Base-by-base conservation (phyloP, 2,113 vertebrate genomes). In the Chaenocephalus aceratus region DNA sequence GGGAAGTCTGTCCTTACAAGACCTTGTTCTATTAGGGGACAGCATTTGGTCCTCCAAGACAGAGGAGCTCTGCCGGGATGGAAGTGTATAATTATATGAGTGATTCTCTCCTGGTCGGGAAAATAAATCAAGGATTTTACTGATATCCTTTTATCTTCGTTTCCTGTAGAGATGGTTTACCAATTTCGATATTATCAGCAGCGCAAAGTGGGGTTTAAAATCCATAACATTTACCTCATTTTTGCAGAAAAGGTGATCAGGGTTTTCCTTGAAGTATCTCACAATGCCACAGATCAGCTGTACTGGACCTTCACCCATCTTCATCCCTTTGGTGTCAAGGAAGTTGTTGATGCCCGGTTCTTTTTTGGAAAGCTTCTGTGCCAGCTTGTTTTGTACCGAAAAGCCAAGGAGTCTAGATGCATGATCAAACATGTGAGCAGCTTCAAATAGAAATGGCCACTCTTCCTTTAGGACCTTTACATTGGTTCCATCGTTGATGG, bases 391-490 rank as follows among this genome's bases (percentile, higher is more conserved):
- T 72, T 73, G 54, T 10, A 79, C 70, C 7, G 54, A 56, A n/a
- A 79, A 71, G 48, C 80, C 67, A 49, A 72, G 23, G 23, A 72
- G 44, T 2, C 53, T 73, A 72, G 13, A 56, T 41, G 34, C 51
- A 21, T 83, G 81, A 57, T 79, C 69, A 67, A 79, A 74, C 51
- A 79, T 68, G 69, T 68, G 30, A 77, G 26, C 59, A 52, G 61
- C 53, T 72, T 83, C 75, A 79, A 79, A 79, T 16, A 72, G 60
- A 59, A 79, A 72, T 4, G 68, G 59, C 51, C 60, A 64, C 77
- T 79, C 71, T 41, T 73, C 71, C 30, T 14, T 10, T 46, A 73
- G 10, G 48, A 54, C 36, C 45, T 72, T 52, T 52, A 52, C 16
- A 26, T 26, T 26, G 26, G 8, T n/a, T 53, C 11, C 51, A 51